A percentile compares a stretch with the other conserved stretches of the same genome.
phyloP scores from a whole-genome alignment of 2,888 invertebrate genomes.

The Ophraella communa region DNA sequence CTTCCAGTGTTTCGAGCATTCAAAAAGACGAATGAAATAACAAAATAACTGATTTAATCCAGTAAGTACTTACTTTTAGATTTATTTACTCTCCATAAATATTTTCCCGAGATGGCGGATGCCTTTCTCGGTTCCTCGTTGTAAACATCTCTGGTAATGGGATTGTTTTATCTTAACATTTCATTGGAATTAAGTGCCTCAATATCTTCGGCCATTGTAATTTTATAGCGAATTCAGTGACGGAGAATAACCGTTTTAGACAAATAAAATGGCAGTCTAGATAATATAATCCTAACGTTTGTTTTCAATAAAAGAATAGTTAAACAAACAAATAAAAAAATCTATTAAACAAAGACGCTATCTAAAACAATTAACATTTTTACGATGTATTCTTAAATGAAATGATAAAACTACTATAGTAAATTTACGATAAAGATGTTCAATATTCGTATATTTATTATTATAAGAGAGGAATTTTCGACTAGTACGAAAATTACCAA shows the following conservation, averaged over 20 bases:
- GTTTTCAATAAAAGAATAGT: not conserved
- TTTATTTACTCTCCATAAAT: slow-evolving; percentile 51
- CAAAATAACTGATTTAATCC: slow-evolving; percentile 49
- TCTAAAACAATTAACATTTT: too few relatives aligned
- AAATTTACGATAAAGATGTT: too few relatives aligned
- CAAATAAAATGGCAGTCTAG: not conserved
- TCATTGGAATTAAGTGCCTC: slow-evolving; percentile 59
- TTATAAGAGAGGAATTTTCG: too few relatives aligned
- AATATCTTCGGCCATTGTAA: slow-evolving; percentile 35
- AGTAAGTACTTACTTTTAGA: slow-evolving; percentile 47
- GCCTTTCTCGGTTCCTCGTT: slow-evolving; percentile 39
- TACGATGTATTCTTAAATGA: too few relatives aligned
- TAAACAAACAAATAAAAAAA: too few relatives aligned
- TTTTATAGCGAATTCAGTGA: slow-evolving; percentile 33
- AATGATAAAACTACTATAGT: too few relatives aligned
- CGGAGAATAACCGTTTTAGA: slow-evolving; percentile 10
- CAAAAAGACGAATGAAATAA: slow-evolving; percentile 29
- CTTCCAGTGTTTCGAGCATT: slow-evolving; percentile 15
- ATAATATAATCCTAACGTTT: not conserved
- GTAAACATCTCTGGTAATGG: slow-evolving; percentile 55
- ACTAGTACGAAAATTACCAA: too few relatives aligned
- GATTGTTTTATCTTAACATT: slow-evolving; percentile 59
- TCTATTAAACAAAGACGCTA: too few relatives aligned
- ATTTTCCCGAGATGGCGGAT: slow-evolving; percentile 43
- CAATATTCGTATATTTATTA: too few relatives aligned